Conservation (phyloP, 1,140 invertebrate genomes). For the Camponotus vicinus region DNA sequence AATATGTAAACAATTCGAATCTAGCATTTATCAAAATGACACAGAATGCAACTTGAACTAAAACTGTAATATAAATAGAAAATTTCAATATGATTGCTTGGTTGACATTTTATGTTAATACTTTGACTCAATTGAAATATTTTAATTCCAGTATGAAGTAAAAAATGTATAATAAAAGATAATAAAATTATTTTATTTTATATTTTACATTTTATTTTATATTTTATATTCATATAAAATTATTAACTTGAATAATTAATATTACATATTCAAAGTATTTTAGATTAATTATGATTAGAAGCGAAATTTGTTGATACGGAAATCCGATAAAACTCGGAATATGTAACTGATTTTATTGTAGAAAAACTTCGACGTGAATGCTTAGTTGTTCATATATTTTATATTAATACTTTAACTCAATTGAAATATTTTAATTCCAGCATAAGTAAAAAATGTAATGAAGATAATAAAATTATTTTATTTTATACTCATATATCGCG, state of each 20-base stretch:
- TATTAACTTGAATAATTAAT: no score
- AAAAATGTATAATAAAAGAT: background rate
- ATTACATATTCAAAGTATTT: no score
- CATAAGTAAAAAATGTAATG: no score
- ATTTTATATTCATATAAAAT: no score
- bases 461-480: background rate
- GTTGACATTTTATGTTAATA: background rate
- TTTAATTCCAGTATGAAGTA: background rate
- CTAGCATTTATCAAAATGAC: background rate
- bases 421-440: no score
- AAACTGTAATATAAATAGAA: background rate
- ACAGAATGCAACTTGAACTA: background rate
- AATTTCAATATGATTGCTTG: background rate
- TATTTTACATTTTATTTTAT: no score
- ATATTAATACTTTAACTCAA: no score
- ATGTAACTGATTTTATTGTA: background rate
- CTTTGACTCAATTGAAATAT: background rate
- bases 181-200: background rate
- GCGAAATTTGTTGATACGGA: background rate
- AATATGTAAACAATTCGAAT: background rate
- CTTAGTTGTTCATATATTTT: no score
- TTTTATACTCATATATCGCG: background rate
- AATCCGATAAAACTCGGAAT: background rate
- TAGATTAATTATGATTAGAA: background rate
- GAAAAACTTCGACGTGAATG: background rate